Base-by-base conservation (phyloP, 2,113 vertebrate species). In the Calonectris borealis region DNA sequence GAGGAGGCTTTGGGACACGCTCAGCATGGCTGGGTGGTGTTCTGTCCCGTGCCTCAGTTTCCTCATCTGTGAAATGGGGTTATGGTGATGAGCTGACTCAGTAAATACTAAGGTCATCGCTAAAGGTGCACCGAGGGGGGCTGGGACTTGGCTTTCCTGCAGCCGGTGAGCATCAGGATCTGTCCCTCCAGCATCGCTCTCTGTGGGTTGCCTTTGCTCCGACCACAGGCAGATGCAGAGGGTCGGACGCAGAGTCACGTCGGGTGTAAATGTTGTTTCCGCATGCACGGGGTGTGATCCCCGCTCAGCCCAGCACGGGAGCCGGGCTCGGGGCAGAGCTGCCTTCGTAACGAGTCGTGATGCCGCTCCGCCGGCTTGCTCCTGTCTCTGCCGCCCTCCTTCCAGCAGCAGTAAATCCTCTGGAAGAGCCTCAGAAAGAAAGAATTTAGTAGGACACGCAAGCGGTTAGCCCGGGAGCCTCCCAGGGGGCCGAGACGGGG, bases 271-370 rank as follows among this genome's bases (percentile, higher is more conserved):
- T 10, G 20, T 27, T 9, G 4, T 40, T 77, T 16, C 46, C 2
- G 0, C 5, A 0, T 3, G 16, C 18, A 8, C 1, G 1, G 15
- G 34, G 2, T n/a, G 81, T 10, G 32, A 84, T 42, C 72, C 58
- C 42, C 0, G 5, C 11, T 13, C 65, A 68, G 68, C 62, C 46
- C 79, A 52, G 38, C 42, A 4, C 6, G 4, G 72, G 19, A 58
- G 27, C 51, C 0, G 1, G 34, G 44, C 13, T 16, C 1, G 0
- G 71, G 58, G 31, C 12, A 1, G 70, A 34, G 13, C 46, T 38
- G 49, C 31, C 11, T 25, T 40, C 1, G 0, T 7, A 49, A 29
- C 1, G 0, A 16, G 36, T 3, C 0, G 0, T 0, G 49, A 8
- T 26, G 64, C 49, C 4, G 6, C 72, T 44, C 46, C 1, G 9